Evolutionary conservation across 2,113 vertebrate genomes (phyloP).

Genomic region (Girardinichthys multiradiatus): DNA sequence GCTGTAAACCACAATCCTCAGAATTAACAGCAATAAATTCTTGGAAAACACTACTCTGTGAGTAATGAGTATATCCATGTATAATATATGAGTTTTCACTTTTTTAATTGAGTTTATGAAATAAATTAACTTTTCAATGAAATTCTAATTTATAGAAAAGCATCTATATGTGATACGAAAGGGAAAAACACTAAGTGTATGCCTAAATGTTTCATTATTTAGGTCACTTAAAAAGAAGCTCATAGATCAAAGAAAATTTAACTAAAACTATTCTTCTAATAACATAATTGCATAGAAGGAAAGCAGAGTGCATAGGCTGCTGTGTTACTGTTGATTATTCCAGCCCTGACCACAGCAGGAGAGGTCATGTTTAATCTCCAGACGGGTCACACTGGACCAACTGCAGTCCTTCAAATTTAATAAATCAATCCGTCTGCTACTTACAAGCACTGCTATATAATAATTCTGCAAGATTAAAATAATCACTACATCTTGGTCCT

Average conservation of each 20-base stretch:
- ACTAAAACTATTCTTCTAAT: neutral
- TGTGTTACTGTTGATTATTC: neutral
- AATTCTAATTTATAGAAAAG: no score
- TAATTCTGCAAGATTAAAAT: constrained; percentile 37
- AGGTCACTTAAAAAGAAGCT: neutral
- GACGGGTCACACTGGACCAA: constrained; percentile 9
- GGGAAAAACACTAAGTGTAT: constrained; percentile 1
- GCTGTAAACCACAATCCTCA: no score
- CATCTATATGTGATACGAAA: neutral
- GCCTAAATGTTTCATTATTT: constrained; percentile 16
- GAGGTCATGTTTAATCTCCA: constrained; percentile 40
- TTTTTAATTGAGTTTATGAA: no score
- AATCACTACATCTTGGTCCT: constrained; percentile 25
- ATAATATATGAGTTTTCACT: no score
- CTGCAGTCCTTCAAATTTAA: constrained; percentile 20
- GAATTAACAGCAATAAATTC: no score
- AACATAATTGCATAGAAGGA: neutral
- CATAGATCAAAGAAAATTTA: neutral
- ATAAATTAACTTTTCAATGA: no score
- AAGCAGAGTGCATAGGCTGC: neutral
- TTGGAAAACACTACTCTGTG: no score
- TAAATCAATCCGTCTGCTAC: constrained; percentile 20
- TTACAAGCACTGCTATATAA: constrained; percentile 32
- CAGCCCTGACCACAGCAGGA: constrained; percentile 1
- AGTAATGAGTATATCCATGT: no score